A percentile compares a stretch with the other conserved stretches of the same genome.
phyloP scores from a whole-genome alignment of 2,797 vertebrate genomes.

The Smutsia temminckii region DNA sequence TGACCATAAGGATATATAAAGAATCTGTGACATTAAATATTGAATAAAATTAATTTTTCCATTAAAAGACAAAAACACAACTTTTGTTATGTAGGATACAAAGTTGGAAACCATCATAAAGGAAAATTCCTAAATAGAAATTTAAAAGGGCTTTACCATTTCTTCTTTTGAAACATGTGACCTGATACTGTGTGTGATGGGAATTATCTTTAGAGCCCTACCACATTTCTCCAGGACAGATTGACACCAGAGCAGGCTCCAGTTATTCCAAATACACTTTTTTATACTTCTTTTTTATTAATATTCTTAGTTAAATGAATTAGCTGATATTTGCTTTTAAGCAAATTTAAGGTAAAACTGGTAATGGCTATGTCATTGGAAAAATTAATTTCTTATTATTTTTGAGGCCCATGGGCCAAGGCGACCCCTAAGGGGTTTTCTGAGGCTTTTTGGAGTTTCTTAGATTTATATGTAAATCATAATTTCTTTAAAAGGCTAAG shows the following conservation, averaged over 20 bases:
- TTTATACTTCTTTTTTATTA: slow-evolving; percentile 67
- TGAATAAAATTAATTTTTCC: neutral
- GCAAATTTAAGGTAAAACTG: slow-evolving; percentile 78
- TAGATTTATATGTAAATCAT: slow-evolving; percentile 41
- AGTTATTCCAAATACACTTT: neutral
- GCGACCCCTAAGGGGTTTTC: slow-evolving; percentile 79
- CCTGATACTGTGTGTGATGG: neutral
- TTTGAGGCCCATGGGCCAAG: slow-evolving; percentile 62
- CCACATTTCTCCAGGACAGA: neutral
- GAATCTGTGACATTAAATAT: slow-evolving; percentile 64
- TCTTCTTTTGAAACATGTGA: slow-evolving; percentile 48
- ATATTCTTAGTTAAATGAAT: slow-evolving; percentile 61
- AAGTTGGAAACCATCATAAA: neutral
- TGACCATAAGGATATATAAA: slow-evolving; percentile 81
- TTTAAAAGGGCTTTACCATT: neutral
- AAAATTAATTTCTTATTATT: slow-evolving; percentile 70
- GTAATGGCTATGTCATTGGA: slow-evolving; percentile 90
- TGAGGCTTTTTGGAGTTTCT: slow-evolving; percentile 53
- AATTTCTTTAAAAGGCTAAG: slow-evolving; percentile 28
- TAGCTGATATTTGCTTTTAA: slow-evolving; percentile 78
- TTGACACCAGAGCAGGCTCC: neutral
- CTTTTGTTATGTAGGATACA: neutral
- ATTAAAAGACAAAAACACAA: neutral
- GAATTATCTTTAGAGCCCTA: neutral
- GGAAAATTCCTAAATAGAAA: neutral